These are phyloP conservation scores for Gonioctena quinquepunctata DNA, from an alignment of 1,140 invertebrate species.

Conservation along the genomic window DNA sequence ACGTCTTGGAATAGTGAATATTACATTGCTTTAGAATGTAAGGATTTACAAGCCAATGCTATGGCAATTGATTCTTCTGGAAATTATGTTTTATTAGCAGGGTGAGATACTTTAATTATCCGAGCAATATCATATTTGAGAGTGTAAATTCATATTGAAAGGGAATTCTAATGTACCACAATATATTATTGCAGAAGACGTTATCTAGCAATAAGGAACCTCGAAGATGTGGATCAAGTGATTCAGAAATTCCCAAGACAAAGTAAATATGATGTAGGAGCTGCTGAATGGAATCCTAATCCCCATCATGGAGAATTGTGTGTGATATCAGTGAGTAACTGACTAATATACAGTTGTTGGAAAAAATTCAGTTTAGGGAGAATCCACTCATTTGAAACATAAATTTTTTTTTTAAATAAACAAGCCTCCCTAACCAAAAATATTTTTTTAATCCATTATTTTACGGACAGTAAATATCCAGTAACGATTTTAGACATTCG, in stretches of 20 bases:
- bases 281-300: slow-evolving; percentile 90
- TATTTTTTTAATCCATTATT: not conserved
- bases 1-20: slow-evolving; percentile 49
- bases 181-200: slow-evolving; percentile 61
- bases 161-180: not conserved
- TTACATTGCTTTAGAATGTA: slow-evolving; percentile 49
- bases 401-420: not conserved
- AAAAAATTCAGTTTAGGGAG: too few relatives aligned
- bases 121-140: not conserved
- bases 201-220: slow-evolving; percentile 78
- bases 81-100: slow-evolving; percentile 81
- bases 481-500: too few relatives aligned
- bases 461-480: too few relatives aligned
- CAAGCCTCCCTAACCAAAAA: too few relatives aligned
- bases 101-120: slow-evolving; percentile 64
- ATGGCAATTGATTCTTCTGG: slow-evolving; percentile 89
- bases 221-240: slow-evolving; percentile 72
- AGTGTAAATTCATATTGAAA: not conserved
- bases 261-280: slow-evolving; percentile 92
- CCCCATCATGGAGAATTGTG: slow-evolving; percentile 77
- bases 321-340: slow-evolving; percentile 82
- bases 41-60: slow-evolving; percentile 79
- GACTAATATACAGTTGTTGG: too few relatives aligned
- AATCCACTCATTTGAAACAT: not conserved
- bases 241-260: slow-evolving; percentile 81